Percentiles rank a stretch among this genome's conserved stretches.
These are phyloP conservation scores for Malacoctenus gilli DNA, from an alignment of 2,797 vertebrate species.

Conservation along the genomic window DNA sequence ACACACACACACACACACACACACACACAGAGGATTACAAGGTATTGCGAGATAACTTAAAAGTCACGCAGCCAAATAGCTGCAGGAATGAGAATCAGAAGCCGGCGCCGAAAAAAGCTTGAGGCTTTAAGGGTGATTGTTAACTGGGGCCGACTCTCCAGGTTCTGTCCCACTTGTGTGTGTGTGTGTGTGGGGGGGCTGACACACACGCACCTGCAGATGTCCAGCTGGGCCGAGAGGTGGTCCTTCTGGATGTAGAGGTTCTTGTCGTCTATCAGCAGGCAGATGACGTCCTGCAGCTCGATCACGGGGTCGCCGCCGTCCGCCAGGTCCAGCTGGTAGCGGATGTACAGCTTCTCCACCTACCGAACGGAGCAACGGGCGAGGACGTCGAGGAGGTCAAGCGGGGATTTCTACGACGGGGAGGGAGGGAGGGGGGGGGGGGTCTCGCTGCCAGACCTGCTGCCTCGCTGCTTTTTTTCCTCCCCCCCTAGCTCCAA, in stretches of 20 bases:
- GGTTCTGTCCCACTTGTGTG: no score
- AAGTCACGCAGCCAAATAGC: neutral
- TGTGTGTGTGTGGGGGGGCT: no score
- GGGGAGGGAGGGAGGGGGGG: neutral
- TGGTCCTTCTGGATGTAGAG: slow-evolving; percentile 84
- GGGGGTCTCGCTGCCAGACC: no score
- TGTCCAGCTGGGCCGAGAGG: slow-evolving; percentile 73
- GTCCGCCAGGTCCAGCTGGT: slow-evolving; percentile 72
- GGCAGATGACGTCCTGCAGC: slow-evolving; percentile 78
- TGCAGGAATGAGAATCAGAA: neutral
- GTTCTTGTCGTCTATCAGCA: slow-evolving; percentile 79
- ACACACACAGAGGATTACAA: neutral
- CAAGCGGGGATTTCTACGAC: neutral
- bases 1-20: slow-evolving; percentile 7
- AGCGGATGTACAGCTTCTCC: slow-evolving; percentile 80
- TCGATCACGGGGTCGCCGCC: slow-evolving; percentile 50
- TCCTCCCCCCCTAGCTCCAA: no score
- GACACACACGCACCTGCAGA: slow-evolving; percentile 79
- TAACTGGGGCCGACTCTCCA: no score
- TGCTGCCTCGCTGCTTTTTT: neutral
- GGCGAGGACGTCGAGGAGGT: neutral
- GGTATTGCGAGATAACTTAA: neutral
- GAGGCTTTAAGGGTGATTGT: no score
- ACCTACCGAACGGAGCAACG: slow-evolving; percentile 65
- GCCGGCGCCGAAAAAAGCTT: no score